Evolutionary conservation across 2,797 vertebrate species (phyloP).

Genomic region (Jordanella pulchra): DNA sequence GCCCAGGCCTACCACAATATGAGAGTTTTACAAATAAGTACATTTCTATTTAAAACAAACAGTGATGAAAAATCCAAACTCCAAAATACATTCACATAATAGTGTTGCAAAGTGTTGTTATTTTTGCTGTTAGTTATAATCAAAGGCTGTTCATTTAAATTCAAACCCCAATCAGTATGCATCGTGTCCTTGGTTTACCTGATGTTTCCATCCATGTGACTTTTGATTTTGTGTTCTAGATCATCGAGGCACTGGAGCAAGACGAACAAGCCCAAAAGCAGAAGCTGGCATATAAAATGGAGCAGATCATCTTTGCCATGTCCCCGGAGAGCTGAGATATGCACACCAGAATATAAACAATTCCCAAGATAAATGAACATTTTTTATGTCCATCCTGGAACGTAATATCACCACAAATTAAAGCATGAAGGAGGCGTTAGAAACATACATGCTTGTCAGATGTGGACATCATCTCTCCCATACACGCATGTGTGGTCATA

Average conservation of each 20-base stretch:
- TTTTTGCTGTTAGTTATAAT: neutral
- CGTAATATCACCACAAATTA: constrained; percentile 5
- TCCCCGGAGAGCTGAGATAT: constrained; percentile 90
- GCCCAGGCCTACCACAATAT: neutral
- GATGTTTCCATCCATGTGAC: constrained; percentile 8
- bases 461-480: constrained; percentile 13
- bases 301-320: constrained; percentile 92
- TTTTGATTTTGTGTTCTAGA: constrained; percentile 72
- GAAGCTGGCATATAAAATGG: constrained; percentile 92
- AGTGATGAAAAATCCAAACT: neutral
- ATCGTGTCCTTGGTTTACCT: constrained; percentile 19
- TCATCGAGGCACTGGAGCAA: constrained; percentile 90
- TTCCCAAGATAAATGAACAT: constrained; percentile 11
- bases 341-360: constrained; percentile 7
- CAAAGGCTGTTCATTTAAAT: neutral
- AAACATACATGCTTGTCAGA: constrained; percentile 10
- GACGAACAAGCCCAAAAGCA: constrained; percentile 93
- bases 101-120: neutral
- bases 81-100: neutral
- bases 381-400: neutral
- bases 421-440: constrained; percentile 3
- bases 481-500: constrained; percentile 11
- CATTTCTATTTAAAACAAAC: neutral
- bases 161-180: constrained; percentile 4
- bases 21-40: neutral